Conservation (phyloP, 1,140 invertebrate species). For the Drosophila pseudoananassae region DNA sequence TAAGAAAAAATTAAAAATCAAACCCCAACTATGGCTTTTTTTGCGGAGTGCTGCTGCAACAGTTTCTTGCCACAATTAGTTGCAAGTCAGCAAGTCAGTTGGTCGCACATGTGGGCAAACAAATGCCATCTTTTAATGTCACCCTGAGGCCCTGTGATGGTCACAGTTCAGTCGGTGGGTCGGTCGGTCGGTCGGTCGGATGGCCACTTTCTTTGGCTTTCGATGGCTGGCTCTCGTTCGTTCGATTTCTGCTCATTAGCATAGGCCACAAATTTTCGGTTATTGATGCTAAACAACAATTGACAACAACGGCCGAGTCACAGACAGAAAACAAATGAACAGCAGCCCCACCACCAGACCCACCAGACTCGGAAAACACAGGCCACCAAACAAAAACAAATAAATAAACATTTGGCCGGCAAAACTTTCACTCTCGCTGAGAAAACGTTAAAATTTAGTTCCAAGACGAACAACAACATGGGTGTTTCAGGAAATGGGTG, state of each 20-base stretch:
- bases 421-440: constrained; percentile 65
- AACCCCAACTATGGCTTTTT: too few species aligned
- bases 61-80: background rate
- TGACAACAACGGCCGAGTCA: constrained; percentile 40
- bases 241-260: constrained; percentile 69
- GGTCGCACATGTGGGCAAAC: constrained; percentile 4
- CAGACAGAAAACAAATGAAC: constrained; percentile 45
- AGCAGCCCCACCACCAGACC: constrained; percentile 3
- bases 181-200: too few species aligned
- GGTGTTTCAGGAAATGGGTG: background rate
- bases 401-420: constrained; percentile 42
- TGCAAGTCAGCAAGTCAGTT: constrained; percentile 33
- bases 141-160: background rate
- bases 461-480: constrained; percentile 32
- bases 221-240: background rate
- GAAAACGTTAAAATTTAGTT: constrained; percentile 54
- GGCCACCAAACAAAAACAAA: constrained; percentile 15
- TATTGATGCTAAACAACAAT: constrained; percentile 75
- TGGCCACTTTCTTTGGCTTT: background rate
- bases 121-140: background rate
- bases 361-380: constrained; percentile 13
- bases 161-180: background rate
- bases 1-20: too few species aligned
- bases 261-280: constrained; percentile 70
- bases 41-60: background rate